phyloP scores from a whole-genome alignment of 2,113 vertebrate species.

The Tauraco erythrolophus region DNA sequence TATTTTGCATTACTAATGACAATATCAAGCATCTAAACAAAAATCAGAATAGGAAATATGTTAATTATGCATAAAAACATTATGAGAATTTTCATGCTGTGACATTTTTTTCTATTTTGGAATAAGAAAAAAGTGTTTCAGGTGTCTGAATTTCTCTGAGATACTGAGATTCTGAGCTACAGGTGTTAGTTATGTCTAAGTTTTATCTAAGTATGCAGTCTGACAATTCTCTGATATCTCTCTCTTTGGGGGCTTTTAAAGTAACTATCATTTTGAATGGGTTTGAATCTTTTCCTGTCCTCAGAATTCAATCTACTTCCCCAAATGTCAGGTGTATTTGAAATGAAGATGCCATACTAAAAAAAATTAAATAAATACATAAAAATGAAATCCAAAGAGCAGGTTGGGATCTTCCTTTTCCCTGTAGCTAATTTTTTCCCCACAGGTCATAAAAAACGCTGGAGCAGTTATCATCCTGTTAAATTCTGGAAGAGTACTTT shows the following conservation, averaged over 20 bases:
- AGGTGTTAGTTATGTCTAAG: background rate
- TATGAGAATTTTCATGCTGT: background rate
- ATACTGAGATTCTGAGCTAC: background rate
- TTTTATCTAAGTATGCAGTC: background rate
- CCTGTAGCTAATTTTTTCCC: background rate
- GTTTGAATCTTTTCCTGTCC: background rate
- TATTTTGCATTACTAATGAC: background rate
- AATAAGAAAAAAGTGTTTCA: background rate
- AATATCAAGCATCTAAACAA: background rate
- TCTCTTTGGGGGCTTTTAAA: background rate
- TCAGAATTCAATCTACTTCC: background rate
- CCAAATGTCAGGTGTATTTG: background rate
- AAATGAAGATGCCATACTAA: background rate
- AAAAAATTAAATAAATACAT: background rate
- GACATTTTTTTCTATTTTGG: background rate
- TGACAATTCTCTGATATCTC: background rate
- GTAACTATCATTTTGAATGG: background rate
- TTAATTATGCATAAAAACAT: background rate
- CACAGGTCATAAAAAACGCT: conserved; percentile 45
- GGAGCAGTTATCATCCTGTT: conserved; percentile 43
- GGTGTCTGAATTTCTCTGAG: background rate
- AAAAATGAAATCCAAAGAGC: background rate
- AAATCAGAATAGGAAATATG: background rate
- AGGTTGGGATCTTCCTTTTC: background rate
- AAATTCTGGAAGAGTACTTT: conserved; percentile 54